phyloP scores from a whole-genome alignment of 1,140 invertebrate genomes.

The Chironomus tepperi region DNA sequence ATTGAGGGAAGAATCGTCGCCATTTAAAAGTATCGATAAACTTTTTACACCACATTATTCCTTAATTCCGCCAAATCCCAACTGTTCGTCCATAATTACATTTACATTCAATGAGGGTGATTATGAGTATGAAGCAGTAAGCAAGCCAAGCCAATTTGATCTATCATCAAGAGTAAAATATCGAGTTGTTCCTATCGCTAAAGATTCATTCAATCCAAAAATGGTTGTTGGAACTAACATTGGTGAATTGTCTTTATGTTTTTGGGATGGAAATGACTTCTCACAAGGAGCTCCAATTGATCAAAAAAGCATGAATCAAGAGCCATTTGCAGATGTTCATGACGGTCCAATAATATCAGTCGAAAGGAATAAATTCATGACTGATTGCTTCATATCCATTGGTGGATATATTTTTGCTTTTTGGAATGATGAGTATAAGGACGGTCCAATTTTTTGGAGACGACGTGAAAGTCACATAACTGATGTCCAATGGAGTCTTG shows the following conservation, averaged over 20 bases:
- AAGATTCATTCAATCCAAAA: not conserved
- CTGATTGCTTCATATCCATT: constrained; percentile 46
- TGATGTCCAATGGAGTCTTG: constrained; percentile 43
- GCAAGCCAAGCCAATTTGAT: constrained; percentile 29
- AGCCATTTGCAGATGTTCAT: constrained; percentile 46
- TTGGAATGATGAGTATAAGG: constrained; percentile 45
- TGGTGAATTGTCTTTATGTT: constrained; percentile 32
- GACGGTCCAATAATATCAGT: constrained; percentile 53
- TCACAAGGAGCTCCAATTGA: constrained; percentile 36
- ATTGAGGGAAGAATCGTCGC: constrained; percentile 47
- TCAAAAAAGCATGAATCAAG: constrained; percentile 43
- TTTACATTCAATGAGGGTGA: constrained; percentile 29
- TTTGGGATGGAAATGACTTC: constrained; percentile 43
- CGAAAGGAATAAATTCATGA: constrained; percentile 46
- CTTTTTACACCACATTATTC: constrained; percentile 51
- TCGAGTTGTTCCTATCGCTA: constrained; percentile 27
- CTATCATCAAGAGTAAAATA: constrained; percentile 30
- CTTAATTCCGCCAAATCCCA: constrained; percentile 32
- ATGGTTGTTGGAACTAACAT: constrained; percentile 24
- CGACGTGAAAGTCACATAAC: constrained; percentile 44
- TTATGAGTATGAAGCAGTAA: constrained; percentile 33
- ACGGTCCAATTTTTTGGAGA: constrained; percentile 46
- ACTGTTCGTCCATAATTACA: constrained; percentile 39
- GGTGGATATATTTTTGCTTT: constrained; percentile 50
- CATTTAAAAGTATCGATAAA: constrained; percentile 47